Percentiles rank a stretch among this genome's conserved stretches.
These are phyloP conservation scores for Lapara coniferarum DNA, from an alignment of 2,888 invertebrate genomes.

Conservation along the genomic window DNA sequence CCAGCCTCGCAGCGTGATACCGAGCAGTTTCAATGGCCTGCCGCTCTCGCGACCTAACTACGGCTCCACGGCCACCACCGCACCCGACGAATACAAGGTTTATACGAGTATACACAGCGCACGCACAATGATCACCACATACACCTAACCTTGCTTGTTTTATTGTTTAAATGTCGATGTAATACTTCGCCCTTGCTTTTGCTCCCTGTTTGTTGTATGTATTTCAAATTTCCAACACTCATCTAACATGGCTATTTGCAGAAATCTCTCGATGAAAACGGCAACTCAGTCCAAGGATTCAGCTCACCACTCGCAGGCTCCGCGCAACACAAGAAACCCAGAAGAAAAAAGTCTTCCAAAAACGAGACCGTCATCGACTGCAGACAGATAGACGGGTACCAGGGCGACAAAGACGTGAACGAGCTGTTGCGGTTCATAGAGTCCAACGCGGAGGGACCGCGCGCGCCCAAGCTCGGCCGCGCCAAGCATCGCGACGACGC, in stretches of 20 bases:
- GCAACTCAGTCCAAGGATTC: constrained; percentile 87
- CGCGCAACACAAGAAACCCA: constrained; percentile 81
- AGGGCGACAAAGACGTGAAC: constrained; percentile 90
- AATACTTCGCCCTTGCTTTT: neutral
- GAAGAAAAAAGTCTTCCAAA: constrained; percentile 85
- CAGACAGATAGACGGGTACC: constrained; percentile 89
- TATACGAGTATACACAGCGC: neutral
- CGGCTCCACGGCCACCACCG: constrained; percentile 55
- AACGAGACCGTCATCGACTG: constrained; percentile 84
- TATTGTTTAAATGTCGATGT: neutral
- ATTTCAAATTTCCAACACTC: neutral
- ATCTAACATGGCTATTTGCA: constrained; percentile 64
- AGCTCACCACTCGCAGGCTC: constrained; percentile 75
- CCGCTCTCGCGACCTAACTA: constrained; percentile 67
- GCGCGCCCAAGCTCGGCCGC: constrained; percentile 62
- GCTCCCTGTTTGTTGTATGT: neutral
- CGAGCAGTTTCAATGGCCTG: constrained; percentile 70
- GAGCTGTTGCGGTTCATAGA: constrained; percentile 91
- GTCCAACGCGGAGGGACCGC: constrained; percentile 77
- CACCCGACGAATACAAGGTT: constrained; percentile 73
- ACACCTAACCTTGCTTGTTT: neutral
- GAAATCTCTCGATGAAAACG: constrained; percentile 91
- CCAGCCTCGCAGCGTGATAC: constrained; percentile 69
- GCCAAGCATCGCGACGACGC: constrained; percentile 72
- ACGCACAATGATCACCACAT: neutral